These are phyloP conservation scores for Otolemur garnettii DNA, from an alignment of 2,113 vertebrate species.

Conservation along the genomic window DNA sequence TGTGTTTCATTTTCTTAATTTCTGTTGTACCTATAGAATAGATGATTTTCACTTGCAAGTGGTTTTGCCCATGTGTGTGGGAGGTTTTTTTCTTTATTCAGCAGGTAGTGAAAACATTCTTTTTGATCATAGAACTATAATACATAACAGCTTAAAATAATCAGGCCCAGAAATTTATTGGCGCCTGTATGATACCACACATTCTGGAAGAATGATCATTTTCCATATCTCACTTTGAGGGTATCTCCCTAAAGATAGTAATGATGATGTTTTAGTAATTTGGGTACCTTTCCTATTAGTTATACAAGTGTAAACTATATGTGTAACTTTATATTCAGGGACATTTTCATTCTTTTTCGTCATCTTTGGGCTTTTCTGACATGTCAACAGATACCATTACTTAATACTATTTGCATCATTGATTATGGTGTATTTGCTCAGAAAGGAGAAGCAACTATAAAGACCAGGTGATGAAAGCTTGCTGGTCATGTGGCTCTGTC, in stretches of 20 bases:
- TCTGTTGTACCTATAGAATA: neutral
- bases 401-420: slow-evolving; percentile 15
- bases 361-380: neutral
- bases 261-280: neutral
- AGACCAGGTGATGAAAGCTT: neutral
- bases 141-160: neutral
- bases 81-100: slow-evolving; percentile 1
- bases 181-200: neutral
- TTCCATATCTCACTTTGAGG: neutral
- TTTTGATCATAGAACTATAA: neutral
- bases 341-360: neutral
- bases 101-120: neutral
- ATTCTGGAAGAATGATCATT: neutral
- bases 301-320: neutral
- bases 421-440: neutral
- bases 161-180: neutral
- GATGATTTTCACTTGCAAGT: neutral
- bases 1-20: neutral
- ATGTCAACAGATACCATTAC: neutral
- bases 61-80: neutral
- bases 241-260: neutral
- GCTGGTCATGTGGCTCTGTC: neutral
- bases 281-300: neutral
- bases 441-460: neutral
- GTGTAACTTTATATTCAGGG: neutral